Base-by-base conservation (phyloP, 1,140 invertebrate genomes). In the Himalopsyche phryganea region DNA sequence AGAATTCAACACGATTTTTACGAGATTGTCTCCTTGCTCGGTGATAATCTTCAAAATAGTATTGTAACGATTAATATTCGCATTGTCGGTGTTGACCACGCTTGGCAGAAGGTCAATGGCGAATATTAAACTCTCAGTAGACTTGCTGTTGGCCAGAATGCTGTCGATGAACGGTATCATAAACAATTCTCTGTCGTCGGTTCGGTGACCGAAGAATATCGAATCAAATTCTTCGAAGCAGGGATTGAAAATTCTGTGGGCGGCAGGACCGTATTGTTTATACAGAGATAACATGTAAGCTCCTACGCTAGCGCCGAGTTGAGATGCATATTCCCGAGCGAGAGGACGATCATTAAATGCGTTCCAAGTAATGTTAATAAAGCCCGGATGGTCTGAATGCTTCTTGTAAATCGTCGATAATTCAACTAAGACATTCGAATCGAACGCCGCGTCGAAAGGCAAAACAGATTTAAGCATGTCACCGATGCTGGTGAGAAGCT, bases 361-460 rank as follows among this genome's bases (percentile, higher is more conserved):
- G 6, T 45, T 17, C 9, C 4, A 11, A 19, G 6, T 6, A 6
- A 45, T 17, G 18, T 47, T 19, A 5, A 23, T 13, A 20, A 23
- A 1, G 13, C 1, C 17, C 1, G 19, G 33, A 11, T 35, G 9
- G 13, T 14, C 14, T 15, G 44, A 20, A 1, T 35, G 6, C 17
- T 45, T 13, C 33, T 17, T 33, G 14, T 46, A 53, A 1, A 10
- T 53, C 6, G 47, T 38, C 13, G 28, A 20, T 10, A 50, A 10
- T 17, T 50, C 40, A 1, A 58, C 13, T 15, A 44, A n/a, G 4
- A 58, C n/a, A 18, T 44, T 13, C 3, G 36, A 15, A 15, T 50
- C 18, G 14, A 58, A 38, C 1, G 33, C 19, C 1, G 55, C 51
- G 17, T 47, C 60, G 28, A 49, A 54, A 7, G 60, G 48, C 13